Evolutionary conservation across 2,113 vertebrate genomes (phyloP), one percentile per base, ranked within the genome.

Genomic region (Candoia aspera): DNA sequence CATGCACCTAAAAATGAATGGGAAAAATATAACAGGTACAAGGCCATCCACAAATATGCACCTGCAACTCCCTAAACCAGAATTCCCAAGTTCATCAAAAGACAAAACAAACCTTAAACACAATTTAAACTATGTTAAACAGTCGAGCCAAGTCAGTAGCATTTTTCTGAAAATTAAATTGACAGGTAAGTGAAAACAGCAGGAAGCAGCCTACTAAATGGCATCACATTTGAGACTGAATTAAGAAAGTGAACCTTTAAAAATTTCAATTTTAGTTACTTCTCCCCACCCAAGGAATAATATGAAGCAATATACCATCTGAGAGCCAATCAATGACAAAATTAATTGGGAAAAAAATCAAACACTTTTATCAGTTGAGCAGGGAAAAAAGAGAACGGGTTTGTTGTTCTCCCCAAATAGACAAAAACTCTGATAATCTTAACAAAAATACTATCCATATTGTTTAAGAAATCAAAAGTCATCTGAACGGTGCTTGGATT

Each of bases 91-190:
- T 21, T 68, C 46, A 86, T 64, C 1, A 86, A 86, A 93, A 93
- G 90, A 37, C 10, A 93, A 93, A 91, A 90, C 24, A 90, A 58
- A 12, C 42, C 6, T 2, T 49, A 15, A 64, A 55, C 19, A 92
- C 12, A 29, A 26, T 87, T 1, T 17, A 24, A 91, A 64, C 29
- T 26, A 84, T 91, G 0, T 2, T 0, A 0, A 10, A 11, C 8
- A 54, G n/a, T 73, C 17, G 33, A 26, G 92, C 42, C 15, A 42
- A 91, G 17, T 0, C 8, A 73, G 90, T 37, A 83, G 93, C 92
- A 3, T 9, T 13, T 92, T 90, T 3, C 0, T 3, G 91, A 92
- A 2, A 92, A 91, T 57, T 8, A 0, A 1, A 54, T 13, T 73
- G 15, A 19, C n/a, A 79, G 29, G n/a, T 68, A 68, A n/a, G 29